Evolutionary conservation across 2,113 vertebrate species (phyloP), one percentile per base, ranked within the genome.

Genomic region (Malurus alboscapulatus): DNA sequence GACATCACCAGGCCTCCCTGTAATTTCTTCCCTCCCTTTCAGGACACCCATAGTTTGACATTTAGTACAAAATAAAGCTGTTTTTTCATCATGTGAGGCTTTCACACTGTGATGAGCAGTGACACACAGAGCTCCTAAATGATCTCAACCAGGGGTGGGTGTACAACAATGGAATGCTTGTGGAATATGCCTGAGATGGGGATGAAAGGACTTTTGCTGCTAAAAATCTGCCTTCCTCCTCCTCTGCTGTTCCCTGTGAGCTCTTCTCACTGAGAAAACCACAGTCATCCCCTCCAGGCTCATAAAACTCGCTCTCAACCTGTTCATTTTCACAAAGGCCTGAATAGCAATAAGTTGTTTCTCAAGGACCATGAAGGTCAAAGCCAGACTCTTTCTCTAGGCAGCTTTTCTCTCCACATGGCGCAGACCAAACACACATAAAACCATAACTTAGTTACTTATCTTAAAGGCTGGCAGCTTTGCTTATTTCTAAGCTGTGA

Each of bases 11-110:
- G 15, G 6, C 3, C 1, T 40, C 88, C 44, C 30, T 54, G 10
- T 50, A 66, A 27, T 58, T 84, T 88, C 15, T 34, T 62, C 26
- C 15, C 5, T 71, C 84, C 74, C 25, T 34, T 87, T 74, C 44
- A 38, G 8, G 16, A 10, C 27, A 47, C 3, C 0, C 0, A 63
- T 4, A n/a, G 26, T 68, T 65, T 71, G 25, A 68, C 1, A 45
- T 79, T 58, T 55, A 67, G 53, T 34, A 24, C 3, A 36, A 24
- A 63, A 50, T 16, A 44, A 27, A 44, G 2, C 6, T 57, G 0
- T 50, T 3, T 61, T 80, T 55, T 84, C 21, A 27, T 17, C 7
- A 17, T 2, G 5, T 9, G 20, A n/a, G 8, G 21, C 14, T 90
- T 84, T 91, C 51, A 40, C 45, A 32, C 3, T 24, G 7, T 51